Percentiles rank a stretch among this genome's conserved stretches.
Evolutionary conservation across 2,113 vertebrate species (phyloP).

Genomic region (Calidris pugnax): DNA sequence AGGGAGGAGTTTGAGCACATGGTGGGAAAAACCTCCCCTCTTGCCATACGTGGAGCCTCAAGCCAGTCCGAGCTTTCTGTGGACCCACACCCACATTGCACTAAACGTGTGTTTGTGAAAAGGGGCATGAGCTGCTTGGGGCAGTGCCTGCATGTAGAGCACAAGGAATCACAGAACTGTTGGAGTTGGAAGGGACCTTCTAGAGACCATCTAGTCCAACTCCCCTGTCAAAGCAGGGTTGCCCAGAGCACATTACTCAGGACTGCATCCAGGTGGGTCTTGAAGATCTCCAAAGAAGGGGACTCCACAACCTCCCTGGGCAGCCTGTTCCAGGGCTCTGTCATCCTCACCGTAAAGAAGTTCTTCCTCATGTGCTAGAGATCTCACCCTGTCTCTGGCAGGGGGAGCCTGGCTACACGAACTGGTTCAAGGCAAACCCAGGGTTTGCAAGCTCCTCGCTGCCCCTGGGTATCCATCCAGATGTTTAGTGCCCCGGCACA

Average conservation of each 20-base stretch:
- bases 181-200: too few species aligned
- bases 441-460: background rate
- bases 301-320: too few species aligned
- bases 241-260: too few species aligned
- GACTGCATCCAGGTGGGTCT: too few species aligned
- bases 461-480: background rate
- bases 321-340: too few species aligned
- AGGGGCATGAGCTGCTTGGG: background rate
- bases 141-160: background rate
- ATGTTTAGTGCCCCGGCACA: background rate
- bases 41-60: background rate
- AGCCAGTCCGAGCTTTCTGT: background rate
- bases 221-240: too few species aligned
- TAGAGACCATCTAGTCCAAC: too few species aligned
- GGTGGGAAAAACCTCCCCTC: background rate
- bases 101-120: background rate
- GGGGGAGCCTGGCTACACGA: background rate
- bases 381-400: background rate
- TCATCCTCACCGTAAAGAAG: too few species aligned
- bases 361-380: background rate
- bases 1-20: background rate
- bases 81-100: rapidly evolving
- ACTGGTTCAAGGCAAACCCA: rapidly evolving
- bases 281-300: too few species aligned
- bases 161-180: background rate